These are phyloP conservation scores for Meandrina meandrites DNA, from an alignment of 92 coral and sea anemone genomes.

Conservation along the genomic window DNA sequence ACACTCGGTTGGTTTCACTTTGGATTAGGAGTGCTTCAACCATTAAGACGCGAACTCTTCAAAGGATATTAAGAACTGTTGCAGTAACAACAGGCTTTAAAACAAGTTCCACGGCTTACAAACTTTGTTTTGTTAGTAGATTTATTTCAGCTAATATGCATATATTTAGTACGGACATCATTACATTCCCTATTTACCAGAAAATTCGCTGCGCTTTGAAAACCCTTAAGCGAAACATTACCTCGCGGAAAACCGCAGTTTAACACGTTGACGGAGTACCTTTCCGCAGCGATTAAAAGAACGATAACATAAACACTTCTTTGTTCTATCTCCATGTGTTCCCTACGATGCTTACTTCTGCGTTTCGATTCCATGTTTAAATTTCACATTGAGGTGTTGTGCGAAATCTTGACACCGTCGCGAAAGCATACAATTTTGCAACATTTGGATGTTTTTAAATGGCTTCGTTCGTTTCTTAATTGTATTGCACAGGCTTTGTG, in stretches of 20 bases:
- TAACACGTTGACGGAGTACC: not conserved
- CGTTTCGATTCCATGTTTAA: not conserved
- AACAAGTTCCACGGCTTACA: not conserved
- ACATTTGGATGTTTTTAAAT: not conserved
- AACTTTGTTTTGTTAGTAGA: not conserved
- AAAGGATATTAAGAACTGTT: not conserved
- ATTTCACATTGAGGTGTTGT: not conserved
- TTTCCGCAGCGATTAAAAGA: not conserved
- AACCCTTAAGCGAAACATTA: constrained; percentile 8
- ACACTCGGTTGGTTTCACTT: not conserved
- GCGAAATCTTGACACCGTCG: constrained; percentile 1
- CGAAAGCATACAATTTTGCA: not conserved
- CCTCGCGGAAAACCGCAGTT: not conserved
- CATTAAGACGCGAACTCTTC: not conserved
- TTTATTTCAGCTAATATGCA: not conserved
- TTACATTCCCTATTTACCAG: not conserved
- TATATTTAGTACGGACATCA: not conserved
- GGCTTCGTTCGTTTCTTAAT: not conserved
- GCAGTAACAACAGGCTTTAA: not conserved
- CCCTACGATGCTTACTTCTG: not conserved
- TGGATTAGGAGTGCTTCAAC: not conserved
- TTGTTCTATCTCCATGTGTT: not conserved
- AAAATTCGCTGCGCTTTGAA: not conserved
- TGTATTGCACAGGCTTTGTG: not conserved
- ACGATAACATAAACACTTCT: not conserved